These are phyloP conservation scores for Lepisosteus oculatus DNA, from an alignment of 2,113 vertebrate species.

Conservation along the genomic window DNA sequence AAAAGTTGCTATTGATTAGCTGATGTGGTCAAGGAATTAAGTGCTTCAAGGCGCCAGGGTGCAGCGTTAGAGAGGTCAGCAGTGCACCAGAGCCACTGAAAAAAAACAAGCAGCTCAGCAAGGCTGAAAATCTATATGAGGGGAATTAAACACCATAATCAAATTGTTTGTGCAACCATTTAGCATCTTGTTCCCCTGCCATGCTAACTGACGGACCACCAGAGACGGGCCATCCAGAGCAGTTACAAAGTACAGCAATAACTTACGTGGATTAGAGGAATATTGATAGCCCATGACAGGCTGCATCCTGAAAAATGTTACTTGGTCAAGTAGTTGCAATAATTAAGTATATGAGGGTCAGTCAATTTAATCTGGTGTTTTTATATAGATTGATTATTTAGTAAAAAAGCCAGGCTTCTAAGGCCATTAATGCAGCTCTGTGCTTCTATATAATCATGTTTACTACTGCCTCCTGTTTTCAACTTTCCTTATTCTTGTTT, in stretches of 20 bases:
- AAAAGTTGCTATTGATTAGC: slow-evolving; percentile 42
- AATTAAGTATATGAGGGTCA: slow-evolving; percentile 89
- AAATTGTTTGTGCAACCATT: slow-evolving; percentile 68
- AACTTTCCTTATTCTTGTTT: no score
- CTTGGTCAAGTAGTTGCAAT: slow-evolving; percentile 82
- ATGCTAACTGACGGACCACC: slow-evolving; percentile 62
- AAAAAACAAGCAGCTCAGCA: slow-evolving; percentile 55
- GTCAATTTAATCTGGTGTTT: slow-evolving; percentile 88
- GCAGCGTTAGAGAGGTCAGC: slow-evolving; percentile 48
- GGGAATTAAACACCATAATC: slow-evolving; percentile 69
- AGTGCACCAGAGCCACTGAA: slow-evolving; percentile 43
- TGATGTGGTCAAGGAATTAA: slow-evolving; percentile 34
- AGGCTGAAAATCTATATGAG: slow-evolving; percentile 61
- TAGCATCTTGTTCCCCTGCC: slow-evolving; percentile 65
- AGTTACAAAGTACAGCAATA: slow-evolving; percentile 75
- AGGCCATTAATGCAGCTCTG: slow-evolving; percentile 73
- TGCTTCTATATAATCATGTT: slow-evolving; percentile 60
- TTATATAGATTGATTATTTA: slow-evolving; percentile 84
- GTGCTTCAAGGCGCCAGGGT: slow-evolving; percentile 33
- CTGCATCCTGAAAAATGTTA: slow-evolving; percentile 73
- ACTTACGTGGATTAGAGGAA: slow-evolving; percentile 78
- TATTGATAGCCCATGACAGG: slow-evolving; percentile 81
- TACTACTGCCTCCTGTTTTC: slow-evolving; percentile 25
- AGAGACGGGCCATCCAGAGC: slow-evolving; percentile 62
- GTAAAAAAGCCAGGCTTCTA: slow-evolving; percentile 64